A percentile compares a stretch with the other conserved stretches of the same genome.
Conservation (phyloP, 92 coral and sea anemone species). For the Zoanthus solanderi region DNA sequence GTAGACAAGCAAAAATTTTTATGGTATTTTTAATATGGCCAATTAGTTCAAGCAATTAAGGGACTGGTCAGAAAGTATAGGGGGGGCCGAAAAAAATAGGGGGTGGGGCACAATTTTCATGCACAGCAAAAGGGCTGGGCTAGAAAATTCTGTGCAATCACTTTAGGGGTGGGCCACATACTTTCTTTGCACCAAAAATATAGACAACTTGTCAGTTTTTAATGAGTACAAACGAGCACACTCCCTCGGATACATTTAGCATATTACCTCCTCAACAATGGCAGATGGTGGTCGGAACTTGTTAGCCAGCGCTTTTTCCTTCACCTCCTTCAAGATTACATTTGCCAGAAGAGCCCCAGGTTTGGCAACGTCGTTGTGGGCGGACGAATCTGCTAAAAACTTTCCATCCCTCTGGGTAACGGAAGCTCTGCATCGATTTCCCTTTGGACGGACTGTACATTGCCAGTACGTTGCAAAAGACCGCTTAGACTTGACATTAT, state of each 20-base stretch:
- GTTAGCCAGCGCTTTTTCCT: constrained; percentile 52
- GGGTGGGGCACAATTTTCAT: too few species aligned
- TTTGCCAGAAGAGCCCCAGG: constrained; percentile 41
- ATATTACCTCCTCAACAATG: constrained; percentile 68
- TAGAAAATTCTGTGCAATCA: too few species aligned
- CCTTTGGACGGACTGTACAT: constrained; percentile 62
- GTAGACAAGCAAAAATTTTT: too few species aligned
- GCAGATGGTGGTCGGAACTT: constrained; percentile 67
- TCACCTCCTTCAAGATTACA: constrained; percentile 38
- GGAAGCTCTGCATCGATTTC: constrained; percentile 16
- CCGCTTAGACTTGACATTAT: constrained; percentile 50
- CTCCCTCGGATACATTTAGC: background rate
- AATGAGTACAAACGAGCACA: too few species aligned
- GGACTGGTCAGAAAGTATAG: too few species aligned
- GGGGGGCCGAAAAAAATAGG: too few species aligned
- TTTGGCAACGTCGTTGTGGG: constrained; percentile 56
- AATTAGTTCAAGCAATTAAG: too few species aligned
- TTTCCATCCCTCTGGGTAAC: constrained; percentile 55
- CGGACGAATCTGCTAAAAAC: constrained; percentile 30
- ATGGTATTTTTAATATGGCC: too few species aligned
- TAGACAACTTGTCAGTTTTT: too few species aligned
- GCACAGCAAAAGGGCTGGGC: too few species aligned
- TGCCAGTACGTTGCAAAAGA: constrained; percentile 71
- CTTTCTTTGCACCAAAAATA: too few species aligned
- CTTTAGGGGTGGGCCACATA: too few species aligned